phyloP scores from a whole-genome alignment of 2,113 vertebrate species.

The Notiomystis cincta region DNA sequence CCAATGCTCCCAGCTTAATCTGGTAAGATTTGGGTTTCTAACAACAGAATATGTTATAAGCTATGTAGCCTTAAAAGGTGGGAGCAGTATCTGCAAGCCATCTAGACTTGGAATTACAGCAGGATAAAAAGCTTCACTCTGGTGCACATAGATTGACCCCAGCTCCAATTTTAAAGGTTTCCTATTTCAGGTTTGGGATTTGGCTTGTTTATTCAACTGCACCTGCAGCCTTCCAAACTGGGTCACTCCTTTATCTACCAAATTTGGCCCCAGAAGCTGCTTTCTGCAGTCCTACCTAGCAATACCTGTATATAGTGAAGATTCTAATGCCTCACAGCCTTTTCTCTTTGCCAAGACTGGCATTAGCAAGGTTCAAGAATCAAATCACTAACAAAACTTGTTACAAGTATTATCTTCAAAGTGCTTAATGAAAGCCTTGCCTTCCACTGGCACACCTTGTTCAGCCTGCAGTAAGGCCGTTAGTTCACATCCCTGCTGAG shows the following conservation, averaged over 20 bases:
- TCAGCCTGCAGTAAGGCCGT: neutral
- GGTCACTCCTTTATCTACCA: neutral
- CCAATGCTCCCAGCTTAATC: neutral
- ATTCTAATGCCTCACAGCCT: neutral
- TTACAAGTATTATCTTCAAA: neutral
- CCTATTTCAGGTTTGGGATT: neutral
- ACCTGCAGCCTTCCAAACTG: neutral
- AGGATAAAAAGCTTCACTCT: neutral
- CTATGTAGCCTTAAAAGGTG: neutral
- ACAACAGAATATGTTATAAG: neutral
- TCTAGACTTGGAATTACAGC: neutral
- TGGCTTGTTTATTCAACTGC: neutral
- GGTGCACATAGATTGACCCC: accelerated
- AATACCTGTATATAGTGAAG: neutral
- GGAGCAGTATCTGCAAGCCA: neutral
- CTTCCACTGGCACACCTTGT: neutral
- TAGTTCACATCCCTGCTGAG: neutral
- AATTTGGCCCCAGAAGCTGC: neutral
- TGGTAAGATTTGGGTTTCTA: neutral
- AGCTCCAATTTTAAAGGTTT: neutral
- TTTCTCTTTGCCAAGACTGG: neutral
- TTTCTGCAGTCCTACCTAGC: neutral
- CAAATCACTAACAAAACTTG: neutral
- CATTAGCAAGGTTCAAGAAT: neutral
- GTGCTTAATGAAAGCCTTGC: neutral